phyloP scores from a whole-genome alignment of 1,140 invertebrate species.

The Galendromus occidentalis region DNA sequence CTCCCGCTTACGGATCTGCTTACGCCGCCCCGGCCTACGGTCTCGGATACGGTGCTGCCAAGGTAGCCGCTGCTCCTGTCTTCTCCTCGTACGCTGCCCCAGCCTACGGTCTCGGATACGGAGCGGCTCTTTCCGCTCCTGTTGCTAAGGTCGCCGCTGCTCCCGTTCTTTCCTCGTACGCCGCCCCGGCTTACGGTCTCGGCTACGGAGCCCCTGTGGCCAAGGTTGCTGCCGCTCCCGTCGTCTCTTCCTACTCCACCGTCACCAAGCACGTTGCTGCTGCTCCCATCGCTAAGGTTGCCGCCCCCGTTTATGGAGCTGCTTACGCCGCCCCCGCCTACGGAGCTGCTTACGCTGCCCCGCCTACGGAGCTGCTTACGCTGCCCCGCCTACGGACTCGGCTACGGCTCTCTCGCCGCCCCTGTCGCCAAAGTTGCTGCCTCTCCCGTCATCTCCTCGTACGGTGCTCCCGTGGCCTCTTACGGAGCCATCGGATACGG shows the following conservation, averaged over 20 bases:
- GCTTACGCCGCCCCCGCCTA: background rate
- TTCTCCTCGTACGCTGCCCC: background rate
- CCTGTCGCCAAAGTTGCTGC: background rate
- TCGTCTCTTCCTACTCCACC: constrained; percentile 1
- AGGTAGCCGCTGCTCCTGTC: background rate
- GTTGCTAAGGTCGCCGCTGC: too few species aligned
- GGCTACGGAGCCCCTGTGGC: background rate
- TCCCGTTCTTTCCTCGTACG: background rate
- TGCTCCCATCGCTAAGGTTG: background rate
- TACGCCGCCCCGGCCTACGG: background rate
- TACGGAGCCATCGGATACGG: too few species aligned
- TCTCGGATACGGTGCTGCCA: background rate
- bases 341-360: background rate
- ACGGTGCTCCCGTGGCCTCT: background rate
- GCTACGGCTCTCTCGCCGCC: background rate
- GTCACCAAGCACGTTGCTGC: constrained; percentile 1
- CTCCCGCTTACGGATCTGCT: background rate
- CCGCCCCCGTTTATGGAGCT: background rate
- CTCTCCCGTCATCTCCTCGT: background rate
- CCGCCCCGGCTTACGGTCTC: background rate
- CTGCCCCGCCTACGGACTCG: background rate
- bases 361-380: background rate
- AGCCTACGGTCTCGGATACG: background rate
- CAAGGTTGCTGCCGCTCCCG: background rate
- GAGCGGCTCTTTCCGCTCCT: too few species aligned